Evolutionary conservation across 2,113 vertebrate species (phyloP), one percentile per base, ranked within the genome.

Genomic region (Cyprinus carpio): DNA sequence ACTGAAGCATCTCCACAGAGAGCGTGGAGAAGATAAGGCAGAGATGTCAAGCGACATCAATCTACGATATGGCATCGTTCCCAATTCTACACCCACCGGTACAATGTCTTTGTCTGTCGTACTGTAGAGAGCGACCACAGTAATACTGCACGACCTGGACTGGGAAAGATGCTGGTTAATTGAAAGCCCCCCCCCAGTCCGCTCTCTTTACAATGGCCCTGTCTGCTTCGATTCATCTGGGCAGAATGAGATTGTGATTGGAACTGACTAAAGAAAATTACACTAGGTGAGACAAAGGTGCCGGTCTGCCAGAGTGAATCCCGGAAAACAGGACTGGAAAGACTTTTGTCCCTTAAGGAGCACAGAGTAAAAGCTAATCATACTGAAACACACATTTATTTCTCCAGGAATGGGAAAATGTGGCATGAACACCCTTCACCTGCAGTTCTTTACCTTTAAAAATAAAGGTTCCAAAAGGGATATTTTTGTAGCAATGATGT

Each of bases 11-110:
- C 86, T 79, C 49, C 56, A 64, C 67, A 37, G 62, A 86, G 69
- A 79, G 71, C n/a, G 56, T 27, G 54, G 75, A 89, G 84, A 85
- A 91, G 87, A 90, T 90, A 84, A 90, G 88, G 84, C 86, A 78
- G 85, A 84, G 77, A 74, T 84, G 85, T 89, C 88, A 90, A 65
- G 74, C 78, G 85, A 79, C 56, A 81, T 89, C 62, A 75, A 64
- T 87, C 84, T 87, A 27, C 9, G 27, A 79, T 40, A 74, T 87
- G 62, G 83, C 76, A 49, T 67, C 51, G 25, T 81, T 62, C 71
- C 67, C 79, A 75, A 34, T 34, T 75, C 56, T 51, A 74, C 40
- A 37, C 58, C 13, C 40, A n/a, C 58, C 31, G 11, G 25, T 20
- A 54, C 74, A 86, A 76, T 51, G 56, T 18, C 49, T 46, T 62